Evolutionary conservation across 1,140 invertebrate species (phyloP).

Genomic region (Notospermus geniculatus): DNA sequence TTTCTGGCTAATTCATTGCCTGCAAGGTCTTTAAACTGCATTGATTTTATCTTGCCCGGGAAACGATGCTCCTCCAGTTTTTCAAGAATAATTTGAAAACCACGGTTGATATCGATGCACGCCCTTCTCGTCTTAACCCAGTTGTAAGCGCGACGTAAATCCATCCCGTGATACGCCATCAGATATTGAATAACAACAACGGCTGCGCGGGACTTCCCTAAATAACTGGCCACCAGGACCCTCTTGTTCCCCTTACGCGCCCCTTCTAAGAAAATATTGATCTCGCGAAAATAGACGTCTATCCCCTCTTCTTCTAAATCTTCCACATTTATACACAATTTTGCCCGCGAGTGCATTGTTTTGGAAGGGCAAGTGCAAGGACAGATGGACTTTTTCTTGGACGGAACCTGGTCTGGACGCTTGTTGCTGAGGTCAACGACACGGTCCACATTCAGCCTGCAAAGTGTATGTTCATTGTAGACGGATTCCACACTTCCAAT

Average conservation of each 20-base stretch:
- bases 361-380: conserved; percentile 41
- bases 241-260: conserved; percentile 30
- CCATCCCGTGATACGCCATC: conserved; percentile 37
- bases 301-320: conserved; percentile 41
- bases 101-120: conserved; percentile 17
- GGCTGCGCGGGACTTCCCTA: conserved; percentile 41
- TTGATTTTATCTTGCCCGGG: background rate
- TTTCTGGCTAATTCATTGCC: conserved; percentile 3
- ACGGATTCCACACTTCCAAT: conserved; percentile 42
- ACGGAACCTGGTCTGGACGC: conserved; percentile 27
- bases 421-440: conserved; percentile 46
- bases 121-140: conserved; percentile 37
- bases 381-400: conserved; percentile 35
- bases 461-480: conserved; percentile 42
- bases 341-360: conserved; percentile 37
- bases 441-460: conserved; percentile 39
- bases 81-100: conserved; percentile 12
- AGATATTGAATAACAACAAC: conserved; percentile 46
- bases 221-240: conserved; percentile 43
- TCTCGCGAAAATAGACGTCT: conserved; percentile 42
- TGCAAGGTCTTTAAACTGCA: conserved; percentile 2
- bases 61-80: background rate
- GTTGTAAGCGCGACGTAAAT: conserved; percentile 34
- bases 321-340: conserved; percentile 40
- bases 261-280: conserved; percentile 47